Conservation (phyloP, 2,888 invertebrate genomes). For the Temnothorax rugatulus region DNA sequence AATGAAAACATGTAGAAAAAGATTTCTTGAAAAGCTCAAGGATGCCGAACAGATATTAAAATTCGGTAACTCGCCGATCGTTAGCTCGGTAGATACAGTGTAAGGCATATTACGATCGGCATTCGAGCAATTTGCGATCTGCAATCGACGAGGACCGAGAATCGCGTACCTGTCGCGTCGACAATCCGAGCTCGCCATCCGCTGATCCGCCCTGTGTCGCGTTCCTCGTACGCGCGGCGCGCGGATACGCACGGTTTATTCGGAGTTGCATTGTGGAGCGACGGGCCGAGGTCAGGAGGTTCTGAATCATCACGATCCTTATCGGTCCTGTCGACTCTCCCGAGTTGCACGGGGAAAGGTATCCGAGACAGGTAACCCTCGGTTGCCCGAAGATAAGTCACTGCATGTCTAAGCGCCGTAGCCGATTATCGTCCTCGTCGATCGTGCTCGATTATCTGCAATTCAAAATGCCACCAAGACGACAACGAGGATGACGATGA, state of each 20-base stretch:
- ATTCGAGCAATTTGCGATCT: conserved; percentile 31
- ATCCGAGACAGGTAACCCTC: conserved; percentile 74
- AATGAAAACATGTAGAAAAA: neutral
- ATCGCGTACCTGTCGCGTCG: conserved; percentile 42
- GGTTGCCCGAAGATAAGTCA: conserved; percentile 78
- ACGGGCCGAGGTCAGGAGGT: conserved; percentile 70
- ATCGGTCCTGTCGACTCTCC: conserved; percentile 73
- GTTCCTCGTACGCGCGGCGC: conserved; percentile 9
- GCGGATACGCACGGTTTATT: conserved; percentile 41
- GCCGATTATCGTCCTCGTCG: conserved; percentile 78
- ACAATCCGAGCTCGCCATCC: conserved; percentile 12
- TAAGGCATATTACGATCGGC: conserved; percentile 27
- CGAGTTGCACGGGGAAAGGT: conserved; percentile 69
- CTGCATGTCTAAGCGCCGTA: conserved; percentile 78
- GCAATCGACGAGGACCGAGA: conserved; percentile 8
- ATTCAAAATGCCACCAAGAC: conserved; percentile 78
- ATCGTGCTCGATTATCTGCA: conserved; percentile 81
- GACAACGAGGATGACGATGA: conserved; percentile 62
- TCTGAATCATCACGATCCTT: conserved; percentile 76
- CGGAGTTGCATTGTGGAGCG: conserved; percentile 62
- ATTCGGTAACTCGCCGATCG: neutral
- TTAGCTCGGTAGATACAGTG: conserved; percentile 1
- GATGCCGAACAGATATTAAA: neutral
- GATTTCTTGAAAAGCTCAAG: neutral
- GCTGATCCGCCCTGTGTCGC: neutral